Evolutionary conservation across 1,140 invertebrate species (phyloP).

Genomic region (Pogonomyrmex californicus): DNA sequence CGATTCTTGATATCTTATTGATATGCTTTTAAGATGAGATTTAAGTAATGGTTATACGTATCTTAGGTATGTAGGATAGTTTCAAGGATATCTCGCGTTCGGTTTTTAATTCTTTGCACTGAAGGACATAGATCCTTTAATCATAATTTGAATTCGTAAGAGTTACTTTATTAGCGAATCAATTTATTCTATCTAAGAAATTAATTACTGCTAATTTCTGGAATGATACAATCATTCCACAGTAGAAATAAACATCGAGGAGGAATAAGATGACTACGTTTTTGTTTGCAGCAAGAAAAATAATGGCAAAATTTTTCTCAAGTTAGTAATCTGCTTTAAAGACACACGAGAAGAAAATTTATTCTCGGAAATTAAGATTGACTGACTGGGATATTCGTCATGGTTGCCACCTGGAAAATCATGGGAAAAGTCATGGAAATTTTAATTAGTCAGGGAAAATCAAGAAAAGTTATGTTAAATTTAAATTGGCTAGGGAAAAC

Average conservation of each 20-base stretch:
- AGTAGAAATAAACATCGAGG: background rate
- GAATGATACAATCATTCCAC: background rate
- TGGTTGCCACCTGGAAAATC: too few species aligned
- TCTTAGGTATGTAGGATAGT: slow-evolving; percentile 27
- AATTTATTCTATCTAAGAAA: background rate
- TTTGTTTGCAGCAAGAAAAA: background rate
- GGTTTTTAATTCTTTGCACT: background rate
- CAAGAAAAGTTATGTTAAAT: too few species aligned
- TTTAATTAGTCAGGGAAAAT: too few species aligned
- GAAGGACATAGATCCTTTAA: background rate
- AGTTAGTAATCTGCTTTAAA: background rate
- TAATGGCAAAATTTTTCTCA: too few species aligned
- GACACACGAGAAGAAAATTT: background rate
- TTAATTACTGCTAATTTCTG: background rate
- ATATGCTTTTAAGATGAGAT: background rate
- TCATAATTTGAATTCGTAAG: background rate
- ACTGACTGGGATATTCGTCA: background rate
- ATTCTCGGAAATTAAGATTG: background rate
- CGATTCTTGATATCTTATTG: background rate
- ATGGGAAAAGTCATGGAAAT: too few species aligned
- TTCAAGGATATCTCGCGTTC: slow-evolving; percentile 61
- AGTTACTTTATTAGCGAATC: background rate
- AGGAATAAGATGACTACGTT: background rate
- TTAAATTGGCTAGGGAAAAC: too few species aligned
- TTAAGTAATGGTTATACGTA: background rate